Percentiles rank a stretch among this genome's conserved stretches.
These are phyloP conservation scores for Laticauda laticaudata DNA, from an alignment of 2,113 vertebrate genomes.

Conservation along the genomic window DNA sequence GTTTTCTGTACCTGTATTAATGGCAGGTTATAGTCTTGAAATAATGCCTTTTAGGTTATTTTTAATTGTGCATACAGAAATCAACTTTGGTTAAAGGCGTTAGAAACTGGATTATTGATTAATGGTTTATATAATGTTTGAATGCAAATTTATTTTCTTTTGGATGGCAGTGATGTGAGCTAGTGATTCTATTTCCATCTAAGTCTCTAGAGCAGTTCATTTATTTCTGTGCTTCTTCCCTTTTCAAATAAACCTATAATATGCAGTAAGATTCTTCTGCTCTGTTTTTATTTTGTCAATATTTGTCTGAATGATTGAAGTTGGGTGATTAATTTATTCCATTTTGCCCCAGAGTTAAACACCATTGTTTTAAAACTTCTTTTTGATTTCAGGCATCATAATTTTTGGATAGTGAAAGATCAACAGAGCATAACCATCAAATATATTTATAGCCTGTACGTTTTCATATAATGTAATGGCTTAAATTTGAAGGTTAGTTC, in stretches of 20 bases:
- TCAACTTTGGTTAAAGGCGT: neutral
- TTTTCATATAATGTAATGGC: neutral
- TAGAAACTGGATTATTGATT: neutral
- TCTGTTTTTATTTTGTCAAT: neutral
- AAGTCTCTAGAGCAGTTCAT: neutral
- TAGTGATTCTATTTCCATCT: neutral
- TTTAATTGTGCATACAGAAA: neutral
- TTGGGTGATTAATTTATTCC: neutral
- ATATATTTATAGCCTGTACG: neutral
- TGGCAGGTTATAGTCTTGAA: neutral
- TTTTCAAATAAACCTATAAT: neutral
- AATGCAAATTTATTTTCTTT: neutral
- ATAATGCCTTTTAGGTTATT: neutral
- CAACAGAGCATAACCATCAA: neutral
- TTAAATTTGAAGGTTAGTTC: neutral
- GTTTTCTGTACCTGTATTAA: neutral
- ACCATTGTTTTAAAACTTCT: neutral
- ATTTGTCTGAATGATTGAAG: neutral
- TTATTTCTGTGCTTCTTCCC: neutral
- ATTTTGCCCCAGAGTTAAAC: neutral
- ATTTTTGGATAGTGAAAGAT: neutral
- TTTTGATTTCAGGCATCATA: neutral
- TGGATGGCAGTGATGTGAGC: neutral
- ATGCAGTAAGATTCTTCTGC: neutral
- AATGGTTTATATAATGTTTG: neutral